phyloP scores from a whole-genome alignment of 2,797 vertebrate species.

The Tadarida brasiliensis region DNA sequence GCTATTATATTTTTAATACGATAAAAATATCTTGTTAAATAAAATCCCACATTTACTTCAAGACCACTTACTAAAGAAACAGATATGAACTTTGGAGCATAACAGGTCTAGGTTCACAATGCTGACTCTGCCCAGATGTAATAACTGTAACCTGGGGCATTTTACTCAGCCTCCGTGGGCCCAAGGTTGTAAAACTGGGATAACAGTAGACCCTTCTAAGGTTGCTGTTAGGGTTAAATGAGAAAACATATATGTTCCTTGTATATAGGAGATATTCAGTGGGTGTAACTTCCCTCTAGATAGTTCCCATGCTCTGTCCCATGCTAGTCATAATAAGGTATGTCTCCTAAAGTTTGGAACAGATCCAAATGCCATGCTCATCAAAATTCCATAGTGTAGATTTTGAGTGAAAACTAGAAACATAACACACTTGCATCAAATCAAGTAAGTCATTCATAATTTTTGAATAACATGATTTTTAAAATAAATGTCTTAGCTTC shows the following conservation, averaged over 20 bases:
- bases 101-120: not conserved
- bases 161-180: not conserved
- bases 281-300: not conserved
- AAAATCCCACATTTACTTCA: conserved; percentile 6
- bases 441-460: conserved; percentile 9
- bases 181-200: not conserved
- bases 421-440: not conserved
- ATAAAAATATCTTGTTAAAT: conserved; percentile 9
- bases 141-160: not conserved
- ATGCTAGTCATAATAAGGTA: not conserved
- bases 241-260: not conserved
- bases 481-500: conserved; percentile 1
- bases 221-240: not conserved
- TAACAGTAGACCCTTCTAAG: not conserved
- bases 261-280: not conserved
- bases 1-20: not conserved
- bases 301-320: not conserved
- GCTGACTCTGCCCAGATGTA: not conserved
- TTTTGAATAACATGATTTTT: conserved; percentile 44
- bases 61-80: not conserved
- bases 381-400: not conserved
- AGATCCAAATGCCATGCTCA: not conserved
- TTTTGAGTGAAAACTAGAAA: conserved; percentile 37
- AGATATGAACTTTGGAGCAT: not conserved
- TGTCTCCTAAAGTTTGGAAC: conserved; percentile 10